Percentiles rank a stretch among this genome's conserved stretches.
Evolutionary conservation across 2,888 invertebrate species (phyloP).

Genomic region (Lysandra coridon): DNA sequence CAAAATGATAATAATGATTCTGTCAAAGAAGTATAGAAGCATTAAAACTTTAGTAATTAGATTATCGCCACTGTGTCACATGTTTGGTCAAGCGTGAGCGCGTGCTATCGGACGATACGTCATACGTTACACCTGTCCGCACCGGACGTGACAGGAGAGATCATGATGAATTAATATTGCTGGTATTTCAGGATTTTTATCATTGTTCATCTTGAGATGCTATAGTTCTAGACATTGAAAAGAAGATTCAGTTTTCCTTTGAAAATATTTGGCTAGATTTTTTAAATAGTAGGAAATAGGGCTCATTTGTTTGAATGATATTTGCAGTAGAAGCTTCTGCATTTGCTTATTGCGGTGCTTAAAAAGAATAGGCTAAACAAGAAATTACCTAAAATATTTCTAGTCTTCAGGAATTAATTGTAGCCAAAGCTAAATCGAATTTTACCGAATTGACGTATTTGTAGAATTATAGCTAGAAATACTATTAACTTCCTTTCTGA

Average conservation of each 20-base stretch:
- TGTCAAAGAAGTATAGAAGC: not conserved
- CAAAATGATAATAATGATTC: not conserved
- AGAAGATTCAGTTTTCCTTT: not conserved
- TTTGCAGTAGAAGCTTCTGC: too few relatives aligned
- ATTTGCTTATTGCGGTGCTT: too few relatives aligned
- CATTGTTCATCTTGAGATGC: not conserved
- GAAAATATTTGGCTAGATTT: not conserved
- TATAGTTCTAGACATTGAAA: not conserved
- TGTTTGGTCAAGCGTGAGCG: not conserved
- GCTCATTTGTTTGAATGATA: too few relatives aligned
- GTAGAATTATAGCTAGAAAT: too few relatives aligned
- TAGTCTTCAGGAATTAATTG: too few relatives aligned
- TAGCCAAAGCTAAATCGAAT: too few relatives aligned
- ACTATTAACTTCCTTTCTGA: too few relatives aligned
- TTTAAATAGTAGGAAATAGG: too few relatives aligned
- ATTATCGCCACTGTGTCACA: not conserved
- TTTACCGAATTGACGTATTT: too few relatives aligned
- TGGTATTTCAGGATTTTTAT: not conserved
- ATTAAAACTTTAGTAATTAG: not conserved
- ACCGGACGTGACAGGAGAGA: constrained; percentile 10
- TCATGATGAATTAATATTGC: not conserved
- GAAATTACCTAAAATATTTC: too few relatives aligned
- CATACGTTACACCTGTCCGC: constrained; percentile 6
- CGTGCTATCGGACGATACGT: not conserved
- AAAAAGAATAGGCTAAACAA: too few relatives aligned